phyloP scores from a whole-genome alignment of 2,888 invertebrate genomes.

The Hypomecis atomaria region DNA sequence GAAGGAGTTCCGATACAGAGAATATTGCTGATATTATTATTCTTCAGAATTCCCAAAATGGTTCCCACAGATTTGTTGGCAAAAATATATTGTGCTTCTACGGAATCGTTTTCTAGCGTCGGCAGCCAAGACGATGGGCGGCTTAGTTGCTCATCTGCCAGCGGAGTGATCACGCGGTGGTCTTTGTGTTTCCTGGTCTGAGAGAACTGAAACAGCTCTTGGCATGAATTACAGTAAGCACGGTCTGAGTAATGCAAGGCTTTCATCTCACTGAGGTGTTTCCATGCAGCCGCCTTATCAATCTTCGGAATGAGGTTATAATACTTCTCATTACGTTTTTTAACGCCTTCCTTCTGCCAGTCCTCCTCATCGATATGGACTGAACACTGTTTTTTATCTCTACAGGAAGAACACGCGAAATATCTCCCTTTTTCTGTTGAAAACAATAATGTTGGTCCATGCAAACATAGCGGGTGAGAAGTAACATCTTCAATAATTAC shows the following conservation, averaged over 20 bases:
- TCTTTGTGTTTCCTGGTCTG: conserved; percentile 84
- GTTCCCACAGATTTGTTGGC: conserved; percentile 87
- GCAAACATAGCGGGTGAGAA: conserved; percentile 88
- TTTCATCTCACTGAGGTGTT: conserved; percentile 80
- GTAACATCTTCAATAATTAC: conserved; percentile 84
- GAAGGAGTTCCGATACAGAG: conserved; percentile 95
- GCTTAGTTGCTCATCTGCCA: conserved; percentile 84
- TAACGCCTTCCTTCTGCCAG: conserved; percentile 81
- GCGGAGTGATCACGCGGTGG: conserved; percentile 73
- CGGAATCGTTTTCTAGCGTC: conserved; percentile 89
- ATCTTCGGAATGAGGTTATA: conserved; percentile 75
- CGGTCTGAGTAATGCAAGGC: conserved; percentile 72
- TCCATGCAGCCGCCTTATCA: conserved; percentile 82
- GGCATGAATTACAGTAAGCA: conserved; percentile 87
- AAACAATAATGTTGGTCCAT: conserved; percentile 92
- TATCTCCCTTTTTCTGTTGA: conserved; percentile 85
- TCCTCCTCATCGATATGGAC: conserved; percentile 86
- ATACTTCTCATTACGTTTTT: conserved; percentile 75
- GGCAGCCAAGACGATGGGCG: conserved; percentile 88
- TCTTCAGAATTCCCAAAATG: conserved; percentile 85
- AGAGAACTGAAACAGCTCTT: conserved; percentile 76
- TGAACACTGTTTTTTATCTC: conserved; percentile 90
- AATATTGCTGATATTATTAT: conserved; percentile 87
- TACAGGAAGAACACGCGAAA: conserved; percentile 93
- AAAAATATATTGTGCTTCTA: conserved; percentile 96